Base-by-base conservation (phyloP, 2,113 vertebrate genomes). In the Cyanoramphus novaezelandiae region DNA sequence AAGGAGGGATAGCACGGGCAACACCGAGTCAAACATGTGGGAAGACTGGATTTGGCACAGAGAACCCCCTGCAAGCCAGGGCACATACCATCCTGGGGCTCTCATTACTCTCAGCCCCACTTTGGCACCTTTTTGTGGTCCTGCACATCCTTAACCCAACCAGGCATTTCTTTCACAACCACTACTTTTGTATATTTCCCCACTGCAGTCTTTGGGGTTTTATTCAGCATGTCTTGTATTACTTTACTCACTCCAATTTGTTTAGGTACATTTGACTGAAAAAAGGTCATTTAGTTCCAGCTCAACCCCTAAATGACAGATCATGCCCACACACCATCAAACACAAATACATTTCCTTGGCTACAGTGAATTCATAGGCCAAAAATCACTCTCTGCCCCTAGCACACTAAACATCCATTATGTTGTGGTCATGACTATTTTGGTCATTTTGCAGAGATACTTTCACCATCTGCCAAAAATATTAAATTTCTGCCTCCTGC, bases 211-310 rank as follows among this genome's bases (percentile, higher is more conserved):
- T 57, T 33, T 16, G 47, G 43, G 21, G 1, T 95, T 95, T 87
- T 82, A 85, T 65, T 77, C 67, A 82, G 87, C 46, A 77, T 15
- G 6, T 64, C 57, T 27, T 33, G 23, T 62, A 70, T 69, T 85
- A 41, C 78, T 90, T 94, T 53, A 33, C 52, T 89, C n/a, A 77
- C 70, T 94, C 89, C 84, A 79, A 93, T 82, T 80, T 23, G 62
- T 82, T 91, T 68, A 76, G 67, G 53, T 87, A 82, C 59, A 33
- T 89, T 95, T 94, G 92, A 80, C 59, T 96, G 85, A 93, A 89
- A 95, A 97, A 97, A 96, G 95, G 94, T 94, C 95, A 93, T 3
- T 3, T 27, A 89, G 44, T 89, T 91, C 74, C 77, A 93, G 80
- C 89, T 92, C 86, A 95, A 89, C 77, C 89, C 70, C 43, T 85